Conservation (phyloP, 1,140 invertebrate genomes). For the Gryon sp. region DNA sequence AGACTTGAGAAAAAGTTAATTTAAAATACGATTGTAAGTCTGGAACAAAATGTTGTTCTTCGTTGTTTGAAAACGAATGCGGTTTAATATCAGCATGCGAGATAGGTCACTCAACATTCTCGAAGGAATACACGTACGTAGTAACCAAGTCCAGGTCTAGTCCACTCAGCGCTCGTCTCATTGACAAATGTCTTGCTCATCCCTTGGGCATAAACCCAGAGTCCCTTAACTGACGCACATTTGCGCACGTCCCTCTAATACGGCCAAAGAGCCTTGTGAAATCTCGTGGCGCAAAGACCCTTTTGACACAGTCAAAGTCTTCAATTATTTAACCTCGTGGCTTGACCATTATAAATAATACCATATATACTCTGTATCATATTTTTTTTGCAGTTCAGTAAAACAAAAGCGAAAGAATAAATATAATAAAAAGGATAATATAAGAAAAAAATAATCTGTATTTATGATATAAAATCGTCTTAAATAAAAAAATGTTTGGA, state of each 20-base stretch:
- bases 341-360: constrained; percentile 58
- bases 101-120: constrained; percentile 70
- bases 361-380: background rate
- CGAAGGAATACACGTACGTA: constrained; percentile 73
- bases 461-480: background rate
- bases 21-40: constrained; percentile 25
- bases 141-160: constrained; percentile 69
- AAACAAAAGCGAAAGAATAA: too few species aligned
- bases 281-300: constrained; percentile 68
- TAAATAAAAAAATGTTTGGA: too few species aligned
- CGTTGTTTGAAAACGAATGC: constrained; percentile 72
- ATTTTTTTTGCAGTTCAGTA: too few species aligned
- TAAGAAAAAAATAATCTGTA: constrained; percentile 14
- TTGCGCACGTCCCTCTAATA: constrained; percentile 61
- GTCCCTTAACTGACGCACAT: constrained; percentile 71
- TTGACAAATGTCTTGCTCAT: constrained; percentile 78
- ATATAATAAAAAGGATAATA: too few species aligned
- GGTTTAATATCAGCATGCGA: constrained; percentile 74
- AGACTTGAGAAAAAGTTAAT: constrained; percentile 19
- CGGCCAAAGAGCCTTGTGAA: constrained; percentile 57
- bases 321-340: constrained; percentile 69
- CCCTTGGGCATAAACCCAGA: constrained; percentile 70
- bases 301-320: constrained; percentile 70
- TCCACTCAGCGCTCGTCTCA: constrained; percentile 76
- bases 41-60: constrained; percentile 24